Percentiles rank a stretch among this genome's conserved stretches.
phyloP scores from a whole-genome alignment of 2,888 invertebrate genomes.

The Nephrotoma appendiculata region DNA sequence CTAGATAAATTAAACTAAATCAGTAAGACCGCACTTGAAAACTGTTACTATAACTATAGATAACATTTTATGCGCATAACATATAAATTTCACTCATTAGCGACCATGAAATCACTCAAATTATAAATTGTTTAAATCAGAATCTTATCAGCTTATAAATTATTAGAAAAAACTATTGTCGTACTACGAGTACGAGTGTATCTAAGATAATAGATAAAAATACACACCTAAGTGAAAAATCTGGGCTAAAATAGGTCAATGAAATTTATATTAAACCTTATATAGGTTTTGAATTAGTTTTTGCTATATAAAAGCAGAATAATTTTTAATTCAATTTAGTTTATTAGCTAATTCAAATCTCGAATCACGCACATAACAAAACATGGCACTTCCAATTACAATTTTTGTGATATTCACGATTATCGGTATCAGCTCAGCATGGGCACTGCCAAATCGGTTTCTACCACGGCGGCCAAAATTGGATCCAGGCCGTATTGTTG shows the following conservation, averaged over 20 bases:
- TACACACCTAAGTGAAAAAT: neutral
- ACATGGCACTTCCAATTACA: neutral
- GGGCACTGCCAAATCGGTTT: neutral
- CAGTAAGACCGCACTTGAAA: too few species aligned
- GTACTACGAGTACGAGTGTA: too few species aligned
- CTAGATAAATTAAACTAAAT: too few species aligned
- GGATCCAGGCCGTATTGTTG: neutral
- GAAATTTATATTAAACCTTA: neutral
- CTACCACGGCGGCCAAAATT: neutral
- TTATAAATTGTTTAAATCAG: too few species aligned
- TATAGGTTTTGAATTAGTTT: neutral
- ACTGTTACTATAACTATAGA: too few species aligned
- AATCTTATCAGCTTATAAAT: too few species aligned
- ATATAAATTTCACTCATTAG: too few species aligned
- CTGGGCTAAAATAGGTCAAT: neutral
- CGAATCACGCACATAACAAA: neutral
- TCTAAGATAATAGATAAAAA: neutral
- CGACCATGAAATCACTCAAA: too few species aligned
- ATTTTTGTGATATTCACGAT: neutral
- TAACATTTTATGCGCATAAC: too few species aligned
- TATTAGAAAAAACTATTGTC: too few species aligned
- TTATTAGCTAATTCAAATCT: neutral
- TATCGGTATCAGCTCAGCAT: neutral
- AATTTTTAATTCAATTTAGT: neutral
- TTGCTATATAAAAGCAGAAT: neutral